phyloP scores from a whole-genome alignment of 1,140 invertebrate genomes.

The Calycopis cecrops region DNA sequence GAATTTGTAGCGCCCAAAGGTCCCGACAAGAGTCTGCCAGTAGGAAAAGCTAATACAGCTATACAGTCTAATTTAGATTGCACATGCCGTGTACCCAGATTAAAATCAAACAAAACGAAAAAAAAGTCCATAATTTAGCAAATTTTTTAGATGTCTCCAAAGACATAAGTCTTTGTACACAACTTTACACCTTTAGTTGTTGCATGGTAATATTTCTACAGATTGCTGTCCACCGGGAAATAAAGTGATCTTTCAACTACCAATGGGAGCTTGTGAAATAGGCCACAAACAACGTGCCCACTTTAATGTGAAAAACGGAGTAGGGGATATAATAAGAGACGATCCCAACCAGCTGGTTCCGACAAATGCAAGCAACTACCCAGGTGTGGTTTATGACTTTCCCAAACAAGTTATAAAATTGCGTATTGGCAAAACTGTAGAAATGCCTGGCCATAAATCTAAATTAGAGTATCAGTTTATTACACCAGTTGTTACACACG shows the following conservation, averaged over 20 bases:
- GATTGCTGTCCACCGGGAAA: constrained; percentile 67
- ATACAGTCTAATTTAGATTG: constrained; percentile 57
- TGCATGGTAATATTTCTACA: constrained; percentile 27
- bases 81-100: constrained; percentile 41
- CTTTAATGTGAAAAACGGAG: constrained; percentile 54
- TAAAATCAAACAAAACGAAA: constrained; percentile 42
- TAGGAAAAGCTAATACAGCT: constrained; percentile 45
- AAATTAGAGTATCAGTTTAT: constrained; percentile 66
- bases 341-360: constrained; percentile 49
- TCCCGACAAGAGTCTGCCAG: constrained; percentile 46
- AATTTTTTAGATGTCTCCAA: too few species aligned
- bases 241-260: constrained; percentile 63
- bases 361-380: constrained; percentile 39
- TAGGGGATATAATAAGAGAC: constrained; percentile 53
- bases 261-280: constrained; percentile 46
- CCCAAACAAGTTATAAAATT: constrained; percentile 63
- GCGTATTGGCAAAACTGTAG: constrained; percentile 50
- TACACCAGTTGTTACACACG: constrained; percentile 42
- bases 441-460: constrained; percentile 55
- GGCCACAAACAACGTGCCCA: constrained; percentile 56
- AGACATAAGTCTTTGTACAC: too few species aligned
- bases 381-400: constrained; percentile 56
- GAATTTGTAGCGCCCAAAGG: constrained; percentile 61
- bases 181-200: not conserved
- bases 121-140: constrained; percentile 27